Conservation (phyloP, 2,113 vertebrate species). For the Lepisosteus oculatus region DNA sequence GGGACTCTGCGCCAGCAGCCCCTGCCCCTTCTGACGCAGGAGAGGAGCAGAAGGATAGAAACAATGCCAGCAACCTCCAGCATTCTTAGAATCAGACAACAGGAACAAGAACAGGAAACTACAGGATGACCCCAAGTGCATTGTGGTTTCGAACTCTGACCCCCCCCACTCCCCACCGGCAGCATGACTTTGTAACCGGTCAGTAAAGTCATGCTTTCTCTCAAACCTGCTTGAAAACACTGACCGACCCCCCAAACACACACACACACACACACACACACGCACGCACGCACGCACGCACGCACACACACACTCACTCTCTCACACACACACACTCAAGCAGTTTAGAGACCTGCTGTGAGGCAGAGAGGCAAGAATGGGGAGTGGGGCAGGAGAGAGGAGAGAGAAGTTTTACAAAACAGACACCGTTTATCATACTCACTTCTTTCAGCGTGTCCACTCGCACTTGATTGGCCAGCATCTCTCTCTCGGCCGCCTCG, state of each 20-base stretch:
- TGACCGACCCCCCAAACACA: background rate
- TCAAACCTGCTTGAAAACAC: background rate
- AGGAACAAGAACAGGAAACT: background rate
- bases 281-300: background rate
- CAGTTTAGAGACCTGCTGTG: too few species aligned
- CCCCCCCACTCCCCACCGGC: too few species aligned
- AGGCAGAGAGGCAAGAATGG: too few species aligned
- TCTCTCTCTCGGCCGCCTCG: slow-evolving; percentile 72
- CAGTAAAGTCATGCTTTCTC: too few species aligned
- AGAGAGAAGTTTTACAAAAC: too few species aligned
- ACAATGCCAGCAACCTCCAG: background rate
- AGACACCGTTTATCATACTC: slow-evolving; percentile 10
- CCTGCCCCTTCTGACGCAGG: slow-evolving; percentile 61
- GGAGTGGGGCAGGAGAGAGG: too few species aligned
- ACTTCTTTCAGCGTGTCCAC: slow-evolving; percentile 71
- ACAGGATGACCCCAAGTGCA: too few species aligned
- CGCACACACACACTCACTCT: background rate
- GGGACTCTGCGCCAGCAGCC: slow-evolving; percentile 60
- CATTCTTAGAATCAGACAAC: background rate
- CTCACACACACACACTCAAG: background rate
- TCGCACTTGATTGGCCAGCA: slow-evolving; percentile 69
- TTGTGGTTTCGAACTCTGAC: too few species aligned
- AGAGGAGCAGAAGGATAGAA: too few species aligned
- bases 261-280: background rate
- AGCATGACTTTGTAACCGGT: too few species aligned